Base-by-base conservation (phyloP, 1,140 invertebrate species). In the Druon quercuslanigerum region DNA sequence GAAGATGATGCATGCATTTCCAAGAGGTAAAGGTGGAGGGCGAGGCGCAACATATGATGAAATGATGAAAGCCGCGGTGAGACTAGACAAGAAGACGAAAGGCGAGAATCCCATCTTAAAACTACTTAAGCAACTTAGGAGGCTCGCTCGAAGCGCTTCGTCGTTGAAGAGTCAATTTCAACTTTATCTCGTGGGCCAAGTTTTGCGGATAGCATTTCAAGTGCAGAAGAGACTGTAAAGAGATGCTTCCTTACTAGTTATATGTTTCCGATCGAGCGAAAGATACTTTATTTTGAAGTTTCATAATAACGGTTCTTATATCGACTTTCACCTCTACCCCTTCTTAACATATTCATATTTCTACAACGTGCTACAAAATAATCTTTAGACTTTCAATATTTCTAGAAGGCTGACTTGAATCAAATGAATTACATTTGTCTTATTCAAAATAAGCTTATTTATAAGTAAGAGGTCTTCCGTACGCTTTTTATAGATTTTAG, bases 151-250 rank as follows among this genome's bases (percentile, higher is more conserved):
- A 19, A 57, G 56, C 40, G 54, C 74, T 70, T 83, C 79, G 76
- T 80, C 76, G 79, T 78, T 82, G 76, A 81, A 80, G 74, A 84
- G 83, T 83, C 83, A 85, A 85, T 84, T 84, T 84, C 80, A 84
- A 85, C 83, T 84, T 85, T 84, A 79, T 85, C 81, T 76, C 75
- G 72, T 17, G 56, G 19, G 78, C 40, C 50, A 79, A 85, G 83
- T 84, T 85, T 57, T 83, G 75, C 52, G 80, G 33, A 60, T 73
- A 60, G 56, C 52, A 17, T 76, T 78, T 71, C 70, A 19, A 77
- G 56, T 57, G 56, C 56, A 57, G 56, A 3, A 19, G 25, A 57
- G 56, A 71, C 73, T 73, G 72, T 20, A 54, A n/a, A 46, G n/a
- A 56, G 73, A 77, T 73, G 25, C 83, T 56, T 19, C 19, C 51